These are phyloP conservation scores for Formica exsecta DNA, from an alignment of 1,140 invertebrate species.

Conservation along the genomic window DNA sequence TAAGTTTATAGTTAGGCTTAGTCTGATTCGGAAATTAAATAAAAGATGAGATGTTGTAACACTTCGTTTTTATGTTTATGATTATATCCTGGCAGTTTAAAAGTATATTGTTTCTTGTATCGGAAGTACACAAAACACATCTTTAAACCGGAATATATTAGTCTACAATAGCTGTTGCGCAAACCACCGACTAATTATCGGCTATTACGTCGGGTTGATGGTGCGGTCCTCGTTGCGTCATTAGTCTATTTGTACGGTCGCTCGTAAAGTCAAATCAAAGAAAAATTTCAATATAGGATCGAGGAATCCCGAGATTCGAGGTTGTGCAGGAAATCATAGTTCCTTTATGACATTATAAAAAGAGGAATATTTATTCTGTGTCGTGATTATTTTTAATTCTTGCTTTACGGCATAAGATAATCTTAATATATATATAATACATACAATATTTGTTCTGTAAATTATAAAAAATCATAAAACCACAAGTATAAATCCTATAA, in stretches of 20 bases:
- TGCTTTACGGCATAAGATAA: neutral
- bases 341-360: neutral
- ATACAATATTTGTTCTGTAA: no score
- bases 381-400: conserved; percentile 7
- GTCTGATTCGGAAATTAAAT: neutral
- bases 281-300: conserved; percentile 65
- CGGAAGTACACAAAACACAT: conserved; percentile 27
- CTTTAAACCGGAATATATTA: conserved; percentile 56
- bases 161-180: conserved; percentile 68
- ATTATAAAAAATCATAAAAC: no score
- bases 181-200: conserved; percentile 76
- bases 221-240: conserved; percentile 66
- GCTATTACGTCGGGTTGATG: conserved; percentile 68
- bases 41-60: neutral
- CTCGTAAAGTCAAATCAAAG: conserved; percentile 46
- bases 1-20: neutral
- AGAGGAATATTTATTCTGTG: neutral
- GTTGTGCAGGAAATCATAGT: neutral
- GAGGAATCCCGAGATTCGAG: neutral
- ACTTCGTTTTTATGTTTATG: neutral
- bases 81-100: neutral
- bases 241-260: conserved; percentile 62
- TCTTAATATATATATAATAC: no score
- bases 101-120: neutral
- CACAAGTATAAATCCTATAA: no score